Evolutionary conservation across 2,888 invertebrate species (phyloP), one percentile per base, ranked within the genome.

Genomic region (Mayetiola destructor): DNA sequence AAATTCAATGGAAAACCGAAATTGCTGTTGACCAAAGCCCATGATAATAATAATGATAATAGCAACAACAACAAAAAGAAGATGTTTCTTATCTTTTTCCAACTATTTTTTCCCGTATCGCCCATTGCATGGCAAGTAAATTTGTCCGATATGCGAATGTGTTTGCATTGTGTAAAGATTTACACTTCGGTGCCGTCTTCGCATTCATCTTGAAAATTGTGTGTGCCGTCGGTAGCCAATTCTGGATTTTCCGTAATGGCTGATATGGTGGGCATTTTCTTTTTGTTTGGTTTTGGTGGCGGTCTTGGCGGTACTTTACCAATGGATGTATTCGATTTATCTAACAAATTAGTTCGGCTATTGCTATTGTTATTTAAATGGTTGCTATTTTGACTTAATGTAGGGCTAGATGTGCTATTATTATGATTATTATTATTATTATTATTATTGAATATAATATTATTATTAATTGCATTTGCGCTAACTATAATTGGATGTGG

Each of bases 131-230:
- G n/a, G n/a, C n/a, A n/a, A n/a, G n/a, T n/a, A n/a, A n/a, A n/a
- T n/a, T n/a, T n/a, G n/a, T n/a, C n/a, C n/a, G n/a, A n/a, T n/a
- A n/a, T n/a, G n/a, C n/a, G n/a, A n/a, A n/a, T n/a, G n/a, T n/a
- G n/a, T n/a, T n/a, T n/a, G n/a, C n/a, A n/a, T n/a, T n/a, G n/a
- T n/a, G n/a, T n/a, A n/a, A n/a, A n/a, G n/a, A 10, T n/a, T 67
- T 72, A 87, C 76, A 89, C 89, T 77, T 89, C 89, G 64, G 89
- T 89, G 62, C 89, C 89, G 64, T 89, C 88, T 68, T 89, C 89
- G 29, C 88, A 87, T 72, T 89, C 89, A 68, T 89, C 89, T 68
- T 89, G 88, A 67, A 88, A 88, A 61, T 88, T 72, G 59, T 88
- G 87, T 64, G 77, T 81, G 59, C 71, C 81, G 39, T 69, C 69